These are phyloP conservation scores for Platycheirus rosarum DNA, from an alignment of 2,888 invertebrate species.

Conservation along the genomic window DNA sequence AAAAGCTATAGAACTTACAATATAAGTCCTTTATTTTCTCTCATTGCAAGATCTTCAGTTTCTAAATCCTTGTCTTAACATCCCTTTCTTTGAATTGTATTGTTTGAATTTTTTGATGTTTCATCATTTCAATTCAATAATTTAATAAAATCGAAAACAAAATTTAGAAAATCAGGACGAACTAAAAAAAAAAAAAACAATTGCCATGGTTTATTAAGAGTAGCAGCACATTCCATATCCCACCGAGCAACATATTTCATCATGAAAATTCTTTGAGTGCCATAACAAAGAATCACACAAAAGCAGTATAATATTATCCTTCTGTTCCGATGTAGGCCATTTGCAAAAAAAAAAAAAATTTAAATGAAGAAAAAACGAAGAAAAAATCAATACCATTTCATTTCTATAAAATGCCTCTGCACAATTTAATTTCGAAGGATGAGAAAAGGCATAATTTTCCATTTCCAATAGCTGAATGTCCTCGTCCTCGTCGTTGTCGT, in stretches of 20 bases:
- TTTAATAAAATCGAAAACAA: no score
- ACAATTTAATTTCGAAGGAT: conserved; percentile 56
- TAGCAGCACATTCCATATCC: background rate
- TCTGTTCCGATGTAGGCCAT: conserved; percentile 45
- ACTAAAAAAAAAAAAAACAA: no score
- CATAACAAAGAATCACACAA: conserved; percentile 23
- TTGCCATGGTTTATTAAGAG: background rate
- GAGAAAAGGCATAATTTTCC: conserved; percentile 55
- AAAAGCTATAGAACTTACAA: no score
- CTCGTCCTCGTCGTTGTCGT: background rate
- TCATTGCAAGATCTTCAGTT: no score
- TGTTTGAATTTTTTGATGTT: no score
- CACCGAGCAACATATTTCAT: conserved; percentile 3
- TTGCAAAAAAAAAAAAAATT: background rate
- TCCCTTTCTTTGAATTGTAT: no score
- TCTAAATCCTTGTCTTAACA: no score
- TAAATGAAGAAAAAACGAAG: conserved; percentile 12
- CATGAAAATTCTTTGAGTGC: conserved; percentile 13
- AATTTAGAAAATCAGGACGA: no score
- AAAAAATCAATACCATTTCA: conserved; percentile 58
- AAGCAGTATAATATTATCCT: background rate
- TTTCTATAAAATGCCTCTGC: conserved; percentile 48
- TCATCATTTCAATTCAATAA: no score
- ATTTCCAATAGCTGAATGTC: conserved; percentile 54
- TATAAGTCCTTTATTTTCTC: no score